These are phyloP conservation scores for Alca torda DNA, from an alignment of 2,797 vertebrate species.

Conservation along the genomic window DNA sequence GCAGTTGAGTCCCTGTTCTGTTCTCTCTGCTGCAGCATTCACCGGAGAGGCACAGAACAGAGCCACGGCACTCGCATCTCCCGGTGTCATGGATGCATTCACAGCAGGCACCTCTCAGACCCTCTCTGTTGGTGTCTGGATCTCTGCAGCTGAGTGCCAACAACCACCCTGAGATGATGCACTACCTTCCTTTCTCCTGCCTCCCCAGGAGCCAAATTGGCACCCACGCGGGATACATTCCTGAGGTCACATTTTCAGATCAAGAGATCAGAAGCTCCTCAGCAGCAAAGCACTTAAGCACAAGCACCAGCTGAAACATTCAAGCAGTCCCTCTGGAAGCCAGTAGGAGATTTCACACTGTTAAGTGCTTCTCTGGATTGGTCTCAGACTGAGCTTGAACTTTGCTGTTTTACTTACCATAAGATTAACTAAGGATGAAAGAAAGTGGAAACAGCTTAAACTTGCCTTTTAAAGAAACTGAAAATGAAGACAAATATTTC, in stretches of 20 bases:
- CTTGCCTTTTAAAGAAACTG: slow-evolving; percentile 1
- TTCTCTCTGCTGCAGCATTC: background rate
- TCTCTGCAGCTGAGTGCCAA: background rate
- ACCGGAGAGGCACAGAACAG: accelerated
- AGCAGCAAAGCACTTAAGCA: background rate
- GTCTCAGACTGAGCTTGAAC: slow-evolving; percentile 6
- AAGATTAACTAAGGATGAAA: background rate
- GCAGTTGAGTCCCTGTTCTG: background rate
- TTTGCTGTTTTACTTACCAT: background rate
- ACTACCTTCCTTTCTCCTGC: background rate
- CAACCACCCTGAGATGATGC: background rate
- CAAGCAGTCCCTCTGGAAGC: background rate
- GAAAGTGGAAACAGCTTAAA: background rate
- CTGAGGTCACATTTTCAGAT: background rate
- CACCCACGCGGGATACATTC: background rate
- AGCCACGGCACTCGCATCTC: accelerated
- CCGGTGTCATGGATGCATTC: background rate
- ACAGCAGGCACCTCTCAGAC: background rate
- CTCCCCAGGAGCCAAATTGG: background rate
- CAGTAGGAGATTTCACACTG: background rate
- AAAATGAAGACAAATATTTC: slow-evolving; percentile 29
- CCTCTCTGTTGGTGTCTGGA: background rate
- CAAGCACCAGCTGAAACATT: background rate
- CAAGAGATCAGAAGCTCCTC: background rate
- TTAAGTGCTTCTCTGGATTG: background rate